These are phyloP conservation scores for Probaryconus sp. DNA, from an alignment of 1,140 invertebrate species.

Conservation along the genomic window DNA sequence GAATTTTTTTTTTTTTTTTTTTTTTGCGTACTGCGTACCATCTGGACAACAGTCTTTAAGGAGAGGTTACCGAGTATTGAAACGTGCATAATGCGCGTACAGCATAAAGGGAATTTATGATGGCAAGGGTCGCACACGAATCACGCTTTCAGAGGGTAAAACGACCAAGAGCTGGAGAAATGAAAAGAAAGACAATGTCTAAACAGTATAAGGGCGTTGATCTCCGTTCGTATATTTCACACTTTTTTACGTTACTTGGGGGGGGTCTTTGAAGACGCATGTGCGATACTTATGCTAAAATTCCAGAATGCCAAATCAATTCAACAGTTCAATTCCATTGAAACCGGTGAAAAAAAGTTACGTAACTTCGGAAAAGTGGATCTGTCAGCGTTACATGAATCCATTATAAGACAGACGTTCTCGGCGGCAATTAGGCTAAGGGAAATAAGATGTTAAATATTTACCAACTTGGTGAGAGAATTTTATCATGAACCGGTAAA, in stretches of 20 bases:
- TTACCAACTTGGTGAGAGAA: constrained; percentile 39
- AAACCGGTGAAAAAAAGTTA: too few species aligned
- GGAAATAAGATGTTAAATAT: constrained; percentile 32
- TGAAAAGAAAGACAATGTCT: constrained; percentile 24
- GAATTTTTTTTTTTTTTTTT: too few species aligned
- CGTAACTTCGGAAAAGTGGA: too few species aligned
- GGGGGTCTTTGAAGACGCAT: too few species aligned
- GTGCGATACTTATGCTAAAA: too few species aligned
- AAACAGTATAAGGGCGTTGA: constrained; percentile 33
- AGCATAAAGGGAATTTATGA: constrained; percentile 56
- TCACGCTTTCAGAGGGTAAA: constrained; percentile 23
- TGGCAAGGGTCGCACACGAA: constrained; percentile 41
- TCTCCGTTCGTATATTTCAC: constrained; percentile 19
- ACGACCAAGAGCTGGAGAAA: constrained; percentile 21
- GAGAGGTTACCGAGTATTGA: constrained; percentile 13
- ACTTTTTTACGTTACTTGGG: constrained; percentile 7
- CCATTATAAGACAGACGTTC: too few species aligned
- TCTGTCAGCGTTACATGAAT: too few species aligned
- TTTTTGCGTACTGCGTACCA: too few species aligned
- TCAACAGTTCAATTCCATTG: too few species aligned
- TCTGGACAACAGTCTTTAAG: too few species aligned
- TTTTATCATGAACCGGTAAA: constrained; percentile 62
- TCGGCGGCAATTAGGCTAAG: too few species aligned
- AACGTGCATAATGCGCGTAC: constrained; percentile 13
- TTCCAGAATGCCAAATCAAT: too few species aligned